Evolutionary conservation across 2,888 invertebrate species (phyloP).

Genomic region (Dysmachus trigonus): DNA sequence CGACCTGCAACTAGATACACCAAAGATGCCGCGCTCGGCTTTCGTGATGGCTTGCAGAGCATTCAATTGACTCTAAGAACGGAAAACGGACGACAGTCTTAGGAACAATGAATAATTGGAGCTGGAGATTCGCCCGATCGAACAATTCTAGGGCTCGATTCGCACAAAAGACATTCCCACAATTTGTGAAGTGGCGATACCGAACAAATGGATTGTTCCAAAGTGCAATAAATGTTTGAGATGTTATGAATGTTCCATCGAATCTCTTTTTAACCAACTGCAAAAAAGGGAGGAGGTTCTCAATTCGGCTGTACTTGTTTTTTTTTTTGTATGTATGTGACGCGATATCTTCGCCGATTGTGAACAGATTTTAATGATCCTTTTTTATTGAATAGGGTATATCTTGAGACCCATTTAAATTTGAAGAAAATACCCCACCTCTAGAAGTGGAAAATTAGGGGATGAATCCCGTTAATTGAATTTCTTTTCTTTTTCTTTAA

Average conservation of each 20-base stretch:
- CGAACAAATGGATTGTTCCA: not conserved
- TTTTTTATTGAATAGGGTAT: no score
- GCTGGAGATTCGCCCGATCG: not conserved
- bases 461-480: no score
- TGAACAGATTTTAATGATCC: no score
- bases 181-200: not conserved
- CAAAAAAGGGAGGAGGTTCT: no score
- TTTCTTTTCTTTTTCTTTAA: no score
- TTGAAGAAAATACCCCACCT: no score
- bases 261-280: not conserved
- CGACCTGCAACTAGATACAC: not conserved
- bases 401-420: no score
- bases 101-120: conserved; percentile 14
- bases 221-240: not conserved
- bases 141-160: not conserved
- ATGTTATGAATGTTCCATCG: not conserved
- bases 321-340: no score
- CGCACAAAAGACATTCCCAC: not conserved
- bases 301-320: no score
- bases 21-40: not conserved
- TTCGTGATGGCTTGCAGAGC: not conserved
- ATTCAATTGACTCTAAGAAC: not conserved
- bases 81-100: not conserved
- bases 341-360: no score
- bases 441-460: no score